Percentiles rank a stretch among this genome's conserved stretches.
Evolutionary conservation across 2,113 vertebrate genomes (phyloP).

Genomic region (Caracal caracal): DNA sequence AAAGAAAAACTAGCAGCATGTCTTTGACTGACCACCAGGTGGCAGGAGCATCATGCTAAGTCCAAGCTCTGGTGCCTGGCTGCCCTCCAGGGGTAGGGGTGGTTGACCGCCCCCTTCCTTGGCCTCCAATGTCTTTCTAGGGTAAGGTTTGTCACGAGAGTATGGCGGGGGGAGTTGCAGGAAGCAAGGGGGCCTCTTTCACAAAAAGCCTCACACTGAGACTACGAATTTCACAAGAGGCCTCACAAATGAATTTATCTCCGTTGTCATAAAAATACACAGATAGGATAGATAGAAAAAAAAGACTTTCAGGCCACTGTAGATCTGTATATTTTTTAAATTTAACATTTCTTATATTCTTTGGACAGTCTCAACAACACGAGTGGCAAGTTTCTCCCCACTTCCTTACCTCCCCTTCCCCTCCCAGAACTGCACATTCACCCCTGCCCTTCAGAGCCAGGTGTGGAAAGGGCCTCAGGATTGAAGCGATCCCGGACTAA

Average conservation of each 20-base stretch:
- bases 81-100: accelerated
- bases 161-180: too few relatives aligned
- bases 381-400: neutral
- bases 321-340: neutral
- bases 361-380: neutral
- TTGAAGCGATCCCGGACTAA: accelerated
- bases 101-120: neutral
- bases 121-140: neutral
- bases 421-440: accelerated
- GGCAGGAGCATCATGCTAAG: conserved; percentile 11
- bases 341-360: neutral
- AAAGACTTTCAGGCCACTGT: neutral
- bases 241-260: neutral
- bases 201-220: neutral
- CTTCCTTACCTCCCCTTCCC: neutral
- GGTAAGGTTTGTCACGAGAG: neutral
- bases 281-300: neutral
- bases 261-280: neutral
- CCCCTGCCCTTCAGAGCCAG: neutral
- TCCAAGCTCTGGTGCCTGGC: neutral
- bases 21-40: conserved; percentile 42
- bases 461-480: neutral
- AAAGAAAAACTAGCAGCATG: neutral
- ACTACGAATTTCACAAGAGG: neutral
- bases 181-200: neutral